phyloP scores from a whole-genome alignment of 2,113 vertebrate species.

The Scalopus aquaticus region DNA sequence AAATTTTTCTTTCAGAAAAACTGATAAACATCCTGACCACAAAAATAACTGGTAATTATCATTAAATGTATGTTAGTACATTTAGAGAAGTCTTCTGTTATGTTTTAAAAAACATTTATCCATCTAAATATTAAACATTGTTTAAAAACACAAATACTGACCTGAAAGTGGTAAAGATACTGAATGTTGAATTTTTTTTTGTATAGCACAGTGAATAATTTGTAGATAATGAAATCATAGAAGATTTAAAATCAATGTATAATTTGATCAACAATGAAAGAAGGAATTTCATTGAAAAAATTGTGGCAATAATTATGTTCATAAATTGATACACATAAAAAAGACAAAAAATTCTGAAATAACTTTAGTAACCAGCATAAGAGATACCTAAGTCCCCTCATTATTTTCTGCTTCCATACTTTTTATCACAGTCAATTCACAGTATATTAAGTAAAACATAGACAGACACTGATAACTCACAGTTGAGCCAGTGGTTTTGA shows the following conservation, averaged over 20 bases:
- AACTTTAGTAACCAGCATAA: no score
- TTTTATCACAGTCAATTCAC: no score
- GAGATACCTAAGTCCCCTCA: no score
- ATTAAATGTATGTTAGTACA: background rate
- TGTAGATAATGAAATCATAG: background rate
- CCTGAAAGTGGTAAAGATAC: no score
- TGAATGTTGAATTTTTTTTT: background rate
- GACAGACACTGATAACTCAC: no score
- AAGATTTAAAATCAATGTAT: background rate
- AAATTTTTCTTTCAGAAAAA: background rate
- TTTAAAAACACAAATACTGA: background rate
- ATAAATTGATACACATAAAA: no score
- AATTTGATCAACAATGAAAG: background rate
- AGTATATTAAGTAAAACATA: no score
- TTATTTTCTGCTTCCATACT: no score
- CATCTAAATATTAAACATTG: background rate
- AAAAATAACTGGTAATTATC: background rate
- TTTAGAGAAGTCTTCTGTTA: background rate
- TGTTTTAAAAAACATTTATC: background rate
- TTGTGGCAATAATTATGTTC: background rate
- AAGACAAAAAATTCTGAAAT: no score
- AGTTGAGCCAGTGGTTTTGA: no score
- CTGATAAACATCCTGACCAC: background rate
- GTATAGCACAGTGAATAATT: background rate
- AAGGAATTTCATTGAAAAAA: background rate